Base-by-base conservation (phyloP, 2,113 vertebrate genomes). In the Podarcis muralis region DNA sequence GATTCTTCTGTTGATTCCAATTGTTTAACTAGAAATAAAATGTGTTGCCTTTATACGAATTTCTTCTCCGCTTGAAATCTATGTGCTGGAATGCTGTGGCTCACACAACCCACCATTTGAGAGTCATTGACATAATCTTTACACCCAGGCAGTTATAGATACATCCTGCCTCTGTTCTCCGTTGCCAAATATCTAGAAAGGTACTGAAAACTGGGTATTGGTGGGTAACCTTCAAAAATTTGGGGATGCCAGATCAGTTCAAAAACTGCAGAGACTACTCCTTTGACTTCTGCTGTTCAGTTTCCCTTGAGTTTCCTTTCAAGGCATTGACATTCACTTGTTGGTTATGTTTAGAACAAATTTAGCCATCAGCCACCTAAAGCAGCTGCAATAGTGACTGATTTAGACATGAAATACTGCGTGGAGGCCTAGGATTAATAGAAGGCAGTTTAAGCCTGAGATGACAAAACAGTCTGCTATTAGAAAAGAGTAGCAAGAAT, bases 311-410 rank as follows among this genome's bases (percentile, higher is more conserved):
- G 57, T 11, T 59, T 53, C 15, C 48, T 57, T 80, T 16, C 85
- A 90, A 35, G 6, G 43, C 85, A 48, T 48, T 84, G 18, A 57
- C 35, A 9, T 90, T 53, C 79, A 37, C 40, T 62, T 88, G 90
- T 75, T 77, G 66, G 35, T 1, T 83, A 3, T 66, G 3, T 25
- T 6, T 35, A 30, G 66, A 48, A 35, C 37, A 87, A 32, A 43
- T 48, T 0, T 71, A 13, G 0, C 13, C 48, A 48, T 4, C 81
- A 59, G 32, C 77, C 81, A 3, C 71, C 53, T 40, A 91, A 79
- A 82, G 88, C 57, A 74, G 0, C 0, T 62, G 15, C 88, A 35
- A 0, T n/a, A 48, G n/a, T 2, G 22, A 5, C 30, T 59, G 43
- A 18, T 57, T 13, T 1, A n/a, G 83, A 48, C 8, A 66, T 75